These are phyloP conservation scores for Lacerta agilis DNA, from an alignment of 2,797 vertebrate genomes.

Conservation along the genomic window DNA sequence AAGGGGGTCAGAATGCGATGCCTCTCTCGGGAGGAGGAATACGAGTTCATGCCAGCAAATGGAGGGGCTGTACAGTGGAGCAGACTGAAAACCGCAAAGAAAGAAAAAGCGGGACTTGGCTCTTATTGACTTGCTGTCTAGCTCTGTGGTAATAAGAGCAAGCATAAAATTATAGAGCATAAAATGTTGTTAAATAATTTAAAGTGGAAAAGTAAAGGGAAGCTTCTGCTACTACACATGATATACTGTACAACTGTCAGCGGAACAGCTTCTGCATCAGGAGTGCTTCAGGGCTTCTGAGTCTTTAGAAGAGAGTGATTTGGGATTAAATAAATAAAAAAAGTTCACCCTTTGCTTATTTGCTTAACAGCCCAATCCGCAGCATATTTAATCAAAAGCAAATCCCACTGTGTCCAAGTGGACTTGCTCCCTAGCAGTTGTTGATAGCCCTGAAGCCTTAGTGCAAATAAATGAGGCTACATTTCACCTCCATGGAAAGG, in stretches of 20 bases:
- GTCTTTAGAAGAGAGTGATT: background rate
- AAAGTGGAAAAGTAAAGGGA: background rate
- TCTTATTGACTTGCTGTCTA: background rate
- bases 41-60: accelerated
- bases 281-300: background rate
- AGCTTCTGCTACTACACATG: background rate
- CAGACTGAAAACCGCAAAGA: background rate
- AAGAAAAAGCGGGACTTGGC: background rate
- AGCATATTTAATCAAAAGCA: background rate
- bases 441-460: background rate
- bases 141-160: background rate
- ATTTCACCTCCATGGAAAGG: too few species aligned
- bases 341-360: constrained; percentile 9
- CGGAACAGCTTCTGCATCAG: background rate
- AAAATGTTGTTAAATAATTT: background rate
- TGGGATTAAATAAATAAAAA: background rate
- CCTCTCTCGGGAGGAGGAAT: background rate
- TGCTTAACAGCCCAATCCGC: background rate
- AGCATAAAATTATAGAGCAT: background rate
- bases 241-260: background rate
- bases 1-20: background rate
- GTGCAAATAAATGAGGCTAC: background rate
- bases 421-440: too few species aligned
- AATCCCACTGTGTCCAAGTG: background rate
- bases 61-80: background rate